phyloP scores from a whole-genome alignment of 2,888 invertebrate genomes.

The Steromphala cineraria region DNA sequence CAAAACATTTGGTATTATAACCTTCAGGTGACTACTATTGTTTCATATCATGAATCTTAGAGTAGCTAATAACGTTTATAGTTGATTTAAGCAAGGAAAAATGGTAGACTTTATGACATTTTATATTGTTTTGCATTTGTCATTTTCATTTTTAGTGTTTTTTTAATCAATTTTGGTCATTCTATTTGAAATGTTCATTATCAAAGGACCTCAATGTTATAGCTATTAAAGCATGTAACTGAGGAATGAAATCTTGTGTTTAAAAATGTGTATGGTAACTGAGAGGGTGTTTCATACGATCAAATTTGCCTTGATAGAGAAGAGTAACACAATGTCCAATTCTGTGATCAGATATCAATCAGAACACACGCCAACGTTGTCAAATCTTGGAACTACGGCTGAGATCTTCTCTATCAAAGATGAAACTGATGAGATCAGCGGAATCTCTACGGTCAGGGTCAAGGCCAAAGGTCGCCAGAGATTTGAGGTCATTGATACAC shows the following conservation, averaged over 20 bases:
- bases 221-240: no score
- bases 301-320: no score
- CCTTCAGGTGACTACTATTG: conserved; percentile 52
- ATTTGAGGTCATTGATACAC: conserved; percentile 80
- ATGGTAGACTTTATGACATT: neutral
- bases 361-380: conserved; percentile 63
- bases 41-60: neutral
- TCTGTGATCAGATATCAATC: conserved; percentile 27
- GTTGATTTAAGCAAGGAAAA: neutral
- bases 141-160: no score
- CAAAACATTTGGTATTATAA: conserved; percentile 82
- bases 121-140: neutral
- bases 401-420: conserved; percentile 81
- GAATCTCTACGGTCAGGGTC: conserved; percentile 78
- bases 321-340: no score
- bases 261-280: no score
- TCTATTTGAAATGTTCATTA: neutral
- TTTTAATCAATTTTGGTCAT: neutral
- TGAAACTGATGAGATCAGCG: conserved; percentile 76
- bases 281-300: no score
- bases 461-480: conserved; percentile 87
- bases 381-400: conserved; percentile 80
- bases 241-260: no score
- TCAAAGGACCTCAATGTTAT: neutral
- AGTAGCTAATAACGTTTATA: neutral